Base-by-base conservation (phyloP, 2,113 vertebrate genomes). In the Tenebrosternarchus preto region DNA sequence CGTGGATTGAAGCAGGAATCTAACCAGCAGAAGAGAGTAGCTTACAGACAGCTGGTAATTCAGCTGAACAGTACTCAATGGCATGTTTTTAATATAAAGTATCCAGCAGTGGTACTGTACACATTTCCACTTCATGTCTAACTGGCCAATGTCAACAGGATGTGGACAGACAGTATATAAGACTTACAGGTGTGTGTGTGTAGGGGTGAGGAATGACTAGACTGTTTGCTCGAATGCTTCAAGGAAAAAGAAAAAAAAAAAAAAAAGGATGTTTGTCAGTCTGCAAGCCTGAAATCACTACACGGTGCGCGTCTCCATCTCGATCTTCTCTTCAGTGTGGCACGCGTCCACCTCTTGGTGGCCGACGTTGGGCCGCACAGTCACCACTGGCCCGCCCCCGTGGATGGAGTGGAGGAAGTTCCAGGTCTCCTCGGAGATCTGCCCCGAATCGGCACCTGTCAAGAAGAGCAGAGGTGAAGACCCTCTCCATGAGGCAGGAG, bases 361-460 rank as follows among this genome's bases (percentile, higher is more conserved):
- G 88, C 93, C 92, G 84, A 96, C 82, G 55, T 88, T 98, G 31
- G 96, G 97, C 59, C 96, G 92, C 1, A 98, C 87, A 0, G 96
- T 97, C 82, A 99, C 94, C 84, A 98, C 92, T 0, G 98, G 98
- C 4, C 98, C 98, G 43, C 98, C 98, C 25, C 95, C 94, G 53
- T 99, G 97, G 84, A 98, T 96, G 0, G 94, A 96, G 85, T 96
- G 94, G 53, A 99, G 95, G 89, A 98, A 99, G 91, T 94, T 95
- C 98, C 98, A 99, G 1, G 97, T 99, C 91, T 98, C 97, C 86
- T 98, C 97, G 2, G 97, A 99, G 90, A 99, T 99, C 86, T 99
- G 98, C 69, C 98, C 98, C 76, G 97, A 99, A 91, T 99, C 97
- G 17, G 98, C 97, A 84, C 98, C 98, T 98, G 88, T 8, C 2